phyloP scores from a whole-genome alignment of 2,113 vertebrate genomes.

The Bambusicola thoracicus region DNA sequence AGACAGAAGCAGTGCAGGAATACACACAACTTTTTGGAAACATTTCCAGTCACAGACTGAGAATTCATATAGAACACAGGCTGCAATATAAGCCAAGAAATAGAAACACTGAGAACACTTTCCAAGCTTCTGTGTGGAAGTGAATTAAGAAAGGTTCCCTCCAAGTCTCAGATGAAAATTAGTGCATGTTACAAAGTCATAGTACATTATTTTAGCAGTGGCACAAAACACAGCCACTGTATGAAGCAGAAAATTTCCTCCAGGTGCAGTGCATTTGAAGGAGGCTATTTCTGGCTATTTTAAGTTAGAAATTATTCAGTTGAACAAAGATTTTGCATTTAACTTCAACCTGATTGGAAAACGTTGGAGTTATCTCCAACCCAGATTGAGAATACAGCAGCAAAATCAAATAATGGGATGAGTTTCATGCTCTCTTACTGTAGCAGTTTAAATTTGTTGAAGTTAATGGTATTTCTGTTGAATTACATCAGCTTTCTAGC shows the following conservation, averaged over 20 bases:
- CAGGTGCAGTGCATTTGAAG: background rate
- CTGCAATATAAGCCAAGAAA: background rate
- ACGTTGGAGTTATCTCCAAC: constrained; percentile 51
- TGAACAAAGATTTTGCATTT: constrained; percentile 55
- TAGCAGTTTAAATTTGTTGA: constrained; percentile 44
- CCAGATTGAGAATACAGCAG: constrained; percentile 51
- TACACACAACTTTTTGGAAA: background rate
- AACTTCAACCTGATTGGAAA: constrained; percentile 59
- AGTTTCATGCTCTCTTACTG: constrained; percentile 48
- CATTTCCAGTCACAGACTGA: background rate
- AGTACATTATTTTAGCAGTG: background rate
- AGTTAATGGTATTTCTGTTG: constrained; percentile 51
- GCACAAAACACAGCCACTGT: background rate
- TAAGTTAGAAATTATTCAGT: constrained; percentile 11
- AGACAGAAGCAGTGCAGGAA: background rate
- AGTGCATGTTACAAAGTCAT: background rate
- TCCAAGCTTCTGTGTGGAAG: background rate
- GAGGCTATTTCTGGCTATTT: constrained; percentile 8
- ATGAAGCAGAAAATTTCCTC: background rate
- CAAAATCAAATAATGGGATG: constrained; percentile 58
- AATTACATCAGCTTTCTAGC: constrained; percentile 43
- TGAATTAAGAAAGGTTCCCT: background rate
- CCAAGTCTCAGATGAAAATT: background rate
- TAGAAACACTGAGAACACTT: background rate
- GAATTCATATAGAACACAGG: background rate